A percentile compares a stretch with the other conserved stretches of the same genome.
Conservation (phyloP, 2,797 vertebrate genomes). For the Choloepus didactylus region DNA sequence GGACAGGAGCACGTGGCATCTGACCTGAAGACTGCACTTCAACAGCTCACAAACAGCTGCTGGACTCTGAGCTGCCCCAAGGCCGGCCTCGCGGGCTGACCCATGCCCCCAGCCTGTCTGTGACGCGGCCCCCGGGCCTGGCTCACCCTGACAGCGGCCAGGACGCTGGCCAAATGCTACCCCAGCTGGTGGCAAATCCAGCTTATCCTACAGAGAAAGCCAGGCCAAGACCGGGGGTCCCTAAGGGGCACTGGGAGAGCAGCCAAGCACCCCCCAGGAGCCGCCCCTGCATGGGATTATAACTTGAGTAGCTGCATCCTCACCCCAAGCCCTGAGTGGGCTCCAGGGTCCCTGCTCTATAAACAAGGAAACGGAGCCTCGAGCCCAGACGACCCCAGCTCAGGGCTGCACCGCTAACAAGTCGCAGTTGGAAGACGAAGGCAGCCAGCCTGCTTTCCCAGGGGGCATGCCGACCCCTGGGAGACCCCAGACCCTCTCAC, state of each 20-base stretch:
- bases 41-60: constrained; percentile 59
- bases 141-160: neutral
- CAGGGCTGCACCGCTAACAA: rapidly evolving
- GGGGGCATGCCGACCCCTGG: rapidly evolving
- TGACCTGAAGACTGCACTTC: constrained; percentile 66
- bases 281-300: rapidly evolving
- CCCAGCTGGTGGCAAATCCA: neutral
- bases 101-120: constrained; percentile 69
- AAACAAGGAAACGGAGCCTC: neutral
- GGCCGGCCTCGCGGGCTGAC: constrained; percentile 68
- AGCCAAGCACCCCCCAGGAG: neutral
- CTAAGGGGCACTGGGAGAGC: neutral
- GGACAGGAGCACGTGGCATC: constrained; percentile 77
- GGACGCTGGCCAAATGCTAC: no score
- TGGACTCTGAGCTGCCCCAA: constrained; percentile 83
- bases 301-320: neutral
- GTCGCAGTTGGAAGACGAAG: rapidly evolving
- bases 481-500: neutral
- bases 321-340: no score
- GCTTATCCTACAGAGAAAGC: no score
- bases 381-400: no score
- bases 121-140: neutral
- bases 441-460: neutral
- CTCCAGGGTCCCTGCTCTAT: rapidly evolving
- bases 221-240: neutral